These are phyloP conservation scores for Zygaena filipendulae DNA, from an alignment of 2,888 invertebrate genomes.

Conservation along the genomic window DNA sequence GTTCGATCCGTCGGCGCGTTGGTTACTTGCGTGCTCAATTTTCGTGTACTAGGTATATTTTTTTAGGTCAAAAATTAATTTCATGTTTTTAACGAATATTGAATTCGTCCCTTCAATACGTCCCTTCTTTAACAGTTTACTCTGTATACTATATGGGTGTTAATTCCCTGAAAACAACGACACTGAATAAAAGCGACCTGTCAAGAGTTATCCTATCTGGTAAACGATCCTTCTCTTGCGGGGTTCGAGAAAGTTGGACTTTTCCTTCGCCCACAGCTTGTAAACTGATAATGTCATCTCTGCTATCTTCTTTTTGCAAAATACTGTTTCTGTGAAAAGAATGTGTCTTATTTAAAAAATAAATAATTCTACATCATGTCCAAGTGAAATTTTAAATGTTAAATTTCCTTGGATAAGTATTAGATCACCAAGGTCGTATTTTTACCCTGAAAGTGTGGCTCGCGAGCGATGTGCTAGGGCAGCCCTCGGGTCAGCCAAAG, in stretches of 20 bases:
- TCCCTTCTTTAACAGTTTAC: too few relatives aligned
- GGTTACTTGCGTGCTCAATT: neutral
- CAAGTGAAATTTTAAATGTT: too few relatives aligned
- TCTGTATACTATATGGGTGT: too few relatives aligned
- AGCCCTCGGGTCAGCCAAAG: conserved; percentile 45
- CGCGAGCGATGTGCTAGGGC: conserved; percentile 54
- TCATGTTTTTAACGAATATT: too few relatives aligned
- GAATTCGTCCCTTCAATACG: too few relatives aligned
- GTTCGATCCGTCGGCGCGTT: too few relatives aligned
- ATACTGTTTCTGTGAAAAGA: conserved; percentile 7
- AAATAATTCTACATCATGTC: too few relatives aligned
- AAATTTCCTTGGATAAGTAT: too few relatives aligned
- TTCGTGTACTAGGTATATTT: neutral
- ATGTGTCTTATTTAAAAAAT: neutral
- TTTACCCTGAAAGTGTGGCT: conserved; percentile 55
- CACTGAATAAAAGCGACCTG: conserved; percentile 62
- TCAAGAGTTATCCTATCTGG: conserved; percentile 92
- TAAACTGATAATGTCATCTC: conserved; percentile 50
- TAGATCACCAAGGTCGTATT: too few relatives aligned
- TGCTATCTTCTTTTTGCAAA: conserved; percentile 35
- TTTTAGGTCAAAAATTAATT: too few relatives aligned
- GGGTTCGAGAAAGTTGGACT: conserved; percentile 75
- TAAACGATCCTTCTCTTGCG: conserved; percentile 82
- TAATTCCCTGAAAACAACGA: neutral
- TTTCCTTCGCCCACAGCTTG: conserved; percentile 73